phyloP scores from a whole-genome alignment of 2,888 invertebrate species.

The Pseudococcus longispinus region DNA sequence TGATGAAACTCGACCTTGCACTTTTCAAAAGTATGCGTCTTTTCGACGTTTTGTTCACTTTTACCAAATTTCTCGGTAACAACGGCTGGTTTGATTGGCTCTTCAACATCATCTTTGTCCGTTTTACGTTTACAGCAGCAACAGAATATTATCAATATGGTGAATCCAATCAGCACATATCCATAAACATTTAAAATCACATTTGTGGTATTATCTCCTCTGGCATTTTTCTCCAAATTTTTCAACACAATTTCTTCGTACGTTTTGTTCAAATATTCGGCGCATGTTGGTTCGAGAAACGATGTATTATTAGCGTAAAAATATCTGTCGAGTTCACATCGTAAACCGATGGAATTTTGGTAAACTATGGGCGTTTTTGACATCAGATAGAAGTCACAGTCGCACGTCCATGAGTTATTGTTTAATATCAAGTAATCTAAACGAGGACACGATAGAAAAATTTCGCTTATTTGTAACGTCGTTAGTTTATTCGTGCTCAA shows the following conservation, averaged over 20 bases:
- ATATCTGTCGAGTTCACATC: conserved; percentile 39
- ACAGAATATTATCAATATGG: background rate
- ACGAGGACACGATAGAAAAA: conserved; percentile 16
- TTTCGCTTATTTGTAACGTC: conserved; percentile 7
- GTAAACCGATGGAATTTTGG: background rate
- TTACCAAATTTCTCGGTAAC: background rate
- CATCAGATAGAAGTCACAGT: conserved; percentile 19
- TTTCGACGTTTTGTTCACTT: background rate
- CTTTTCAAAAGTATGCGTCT: conserved; percentile 6
- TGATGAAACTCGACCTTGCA: conserved; percentile 10
- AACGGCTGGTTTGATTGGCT: background rate
- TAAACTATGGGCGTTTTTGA: background rate
- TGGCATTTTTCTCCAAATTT: background rate
- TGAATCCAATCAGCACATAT: conserved; percentile 18
- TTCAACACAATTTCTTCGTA: background rate
- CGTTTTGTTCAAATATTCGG: background rate
- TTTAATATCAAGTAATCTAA: conserved; percentile 13
- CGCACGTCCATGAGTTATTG: conserved; percentile 41
- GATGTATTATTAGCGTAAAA: background rate
- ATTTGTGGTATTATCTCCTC: conserved; percentile 20
- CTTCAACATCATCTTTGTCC: background rate
- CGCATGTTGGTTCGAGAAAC: background rate
- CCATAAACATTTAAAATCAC: conserved; percentile 43
- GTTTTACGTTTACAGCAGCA: conserved; percentile 46
- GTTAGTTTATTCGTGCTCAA: conserved; percentile 33